Conservation (phyloP, 2,113 vertebrate genomes). For the Corydoras maculifer region DNA sequence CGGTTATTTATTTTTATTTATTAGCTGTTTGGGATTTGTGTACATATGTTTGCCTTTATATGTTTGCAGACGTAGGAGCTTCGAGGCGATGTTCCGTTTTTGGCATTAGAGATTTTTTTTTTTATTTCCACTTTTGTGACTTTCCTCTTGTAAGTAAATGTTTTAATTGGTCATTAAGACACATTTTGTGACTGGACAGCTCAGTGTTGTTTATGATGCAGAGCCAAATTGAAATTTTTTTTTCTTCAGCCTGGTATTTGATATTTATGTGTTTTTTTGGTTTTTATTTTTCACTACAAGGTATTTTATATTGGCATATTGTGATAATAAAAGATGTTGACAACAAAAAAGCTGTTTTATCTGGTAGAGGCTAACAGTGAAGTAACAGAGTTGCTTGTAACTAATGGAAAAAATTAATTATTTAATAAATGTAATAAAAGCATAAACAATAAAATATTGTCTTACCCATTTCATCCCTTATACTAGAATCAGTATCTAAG, state of each 20-base stretch:
- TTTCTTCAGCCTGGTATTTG: neutral
- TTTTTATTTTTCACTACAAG: neutral
- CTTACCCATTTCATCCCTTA: too few relatives aligned
- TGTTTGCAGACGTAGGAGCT: constrained; percentile 40
- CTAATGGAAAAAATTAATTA: too few relatives aligned
- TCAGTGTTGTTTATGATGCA: constrained; percentile 32
- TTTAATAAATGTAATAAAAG: too few relatives aligned
- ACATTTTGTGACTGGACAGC: constrained; percentile 10
- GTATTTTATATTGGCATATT: constrained; percentile 14
- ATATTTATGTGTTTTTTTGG: constrained; percentile 6
- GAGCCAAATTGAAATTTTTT: neutral
- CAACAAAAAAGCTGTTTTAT: neutral
- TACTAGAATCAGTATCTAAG: too few relatives aligned
- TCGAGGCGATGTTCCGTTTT: constrained; percentile 34
- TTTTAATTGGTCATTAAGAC: constrained; percentile 10
- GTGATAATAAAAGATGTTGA: constrained; percentile 6
- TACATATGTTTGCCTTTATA: constrained; percentile 36
- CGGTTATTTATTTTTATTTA: constrained; percentile 48
- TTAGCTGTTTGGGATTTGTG: constrained; percentile 50
- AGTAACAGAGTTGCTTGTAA: too few relatives aligned
- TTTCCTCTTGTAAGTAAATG: constrained; percentile 16
- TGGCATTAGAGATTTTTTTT: constrained; percentile 29
- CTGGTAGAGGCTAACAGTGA: too few relatives aligned
- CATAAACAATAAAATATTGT: too few relatives aligned
- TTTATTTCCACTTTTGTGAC: constrained; percentile 32